Evolutionary conservation across 2,113 vertebrate genomes (phyloP), one percentile per base, ranked within the genome.

Genomic region (Scartelaos histophorus): DNA sequence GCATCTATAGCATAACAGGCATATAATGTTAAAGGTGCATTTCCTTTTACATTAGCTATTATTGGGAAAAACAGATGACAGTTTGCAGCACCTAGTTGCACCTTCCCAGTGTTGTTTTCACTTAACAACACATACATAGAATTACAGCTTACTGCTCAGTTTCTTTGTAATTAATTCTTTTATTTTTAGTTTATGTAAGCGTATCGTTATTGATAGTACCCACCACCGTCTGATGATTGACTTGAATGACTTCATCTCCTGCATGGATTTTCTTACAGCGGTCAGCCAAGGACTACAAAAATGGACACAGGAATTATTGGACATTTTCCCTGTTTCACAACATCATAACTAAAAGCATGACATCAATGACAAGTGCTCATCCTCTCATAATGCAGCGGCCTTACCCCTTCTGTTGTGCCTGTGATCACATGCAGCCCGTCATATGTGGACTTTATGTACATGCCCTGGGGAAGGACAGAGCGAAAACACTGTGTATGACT

Each of bases 391-490:
- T 54, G 66, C 25, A 49, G 60, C 38, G 13, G 34, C 62, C 96
- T 95, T 92, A 98, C 97, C 0, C 97, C 95, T 90, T 98, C 97
- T 60, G 96, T 98, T 67, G 97, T 98, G 80, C 97, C 97, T 7
- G 97, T 98, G 86, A 98, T 97, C 71, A 98, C 94, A 49, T 98
- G 97, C 72, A 98, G 86, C 71, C 97, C 97, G 47, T 98, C 96
- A 46, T 98, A 98, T 34, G 97, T 98, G 38, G 97, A 98, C 81
- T 98, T 98, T 91, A 98, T 98, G 80, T 98, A 98, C 96, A 98
- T 97, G 85, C 96, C 96, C 97, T 98, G 77, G 46, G 74, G 49
- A 64, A 29, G 67, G 43, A 75, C 0, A 73, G 13, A 12, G 69
- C 34, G 13, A 35, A 67, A 13, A 34, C 61, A 7, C 13, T 49